Evolutionary conservation across 1,140 invertebrate species (phyloP).

Genomic region (Kradibia gibbosae): DNA sequence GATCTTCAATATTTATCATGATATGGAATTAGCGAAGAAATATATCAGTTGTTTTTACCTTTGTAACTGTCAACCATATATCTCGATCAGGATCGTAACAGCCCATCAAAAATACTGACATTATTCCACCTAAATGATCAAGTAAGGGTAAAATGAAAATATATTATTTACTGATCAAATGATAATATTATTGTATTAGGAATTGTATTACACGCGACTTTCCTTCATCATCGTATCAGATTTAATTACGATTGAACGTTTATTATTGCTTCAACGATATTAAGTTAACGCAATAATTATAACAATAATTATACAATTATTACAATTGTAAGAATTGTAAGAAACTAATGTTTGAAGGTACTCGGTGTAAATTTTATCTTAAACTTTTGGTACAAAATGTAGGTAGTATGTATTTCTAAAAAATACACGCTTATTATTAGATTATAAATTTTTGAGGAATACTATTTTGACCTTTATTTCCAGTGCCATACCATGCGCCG

Average conservation of each 20-base stretch:
- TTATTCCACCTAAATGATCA: slow-evolving; percentile 81
- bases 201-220: background rate
- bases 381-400: too few relatives aligned
- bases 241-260: background rate
- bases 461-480: slow-evolving; percentile 82
- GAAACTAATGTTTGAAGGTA: too few relatives aligned
- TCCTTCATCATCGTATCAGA: background rate
- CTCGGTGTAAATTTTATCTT: too few relatives aligned
- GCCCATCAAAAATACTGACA: slow-evolving; percentile 95
- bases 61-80: slow-evolving; percentile 90
- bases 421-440: too few relatives aligned
- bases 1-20: too few relatives aligned
- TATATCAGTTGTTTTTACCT: slow-evolving; percentile 65
- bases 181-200: background rate
- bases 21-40: slow-evolving; percentile 3
- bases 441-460: too few relatives aligned
- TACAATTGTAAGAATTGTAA: too few relatives aligned
- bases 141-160: background rate
- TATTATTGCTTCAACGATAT: background rate
- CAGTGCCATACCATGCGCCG: slow-evolving; percentile 95
- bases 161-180: background rate
- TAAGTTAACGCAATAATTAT: background rate
- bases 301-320: too few relatives aligned
- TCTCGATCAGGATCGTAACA: slow-evolving; percentile 81
- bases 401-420: too few relatives aligned